A percentile compares a stretch with the other conserved stretches of the same genome.
phyloP scores from a whole-genome alignment of 2,797 vertebrate species.

The Geotrypetes seraphini region DNA sequence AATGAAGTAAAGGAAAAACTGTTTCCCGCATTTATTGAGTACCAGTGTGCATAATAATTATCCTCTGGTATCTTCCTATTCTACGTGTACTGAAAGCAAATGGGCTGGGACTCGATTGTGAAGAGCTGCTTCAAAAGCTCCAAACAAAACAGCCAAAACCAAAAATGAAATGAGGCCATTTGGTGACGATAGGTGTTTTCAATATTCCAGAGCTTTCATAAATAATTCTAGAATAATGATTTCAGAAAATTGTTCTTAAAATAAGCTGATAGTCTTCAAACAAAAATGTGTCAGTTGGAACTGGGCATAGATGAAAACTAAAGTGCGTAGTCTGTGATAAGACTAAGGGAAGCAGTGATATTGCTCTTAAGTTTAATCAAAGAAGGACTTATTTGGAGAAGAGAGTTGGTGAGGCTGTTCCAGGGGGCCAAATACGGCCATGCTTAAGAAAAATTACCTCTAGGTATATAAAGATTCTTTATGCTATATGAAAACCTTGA shows the following conservation, averaged over 20 bases:
- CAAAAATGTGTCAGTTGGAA: neutral
- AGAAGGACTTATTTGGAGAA: rapidly evolving
- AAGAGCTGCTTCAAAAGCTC: neutral
- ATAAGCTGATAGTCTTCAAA: neutral
- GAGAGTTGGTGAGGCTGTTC: no score
- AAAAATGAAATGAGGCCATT: slow-evolving; percentile 12
- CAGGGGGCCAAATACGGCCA: no score
- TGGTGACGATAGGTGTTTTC: slow-evolving; percentile 9
- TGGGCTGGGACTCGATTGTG: no score
- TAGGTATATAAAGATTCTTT: no score
- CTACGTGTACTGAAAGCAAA: no score
- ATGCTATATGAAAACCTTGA: neutral
- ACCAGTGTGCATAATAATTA: no score
- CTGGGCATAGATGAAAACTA: slow-evolving; percentile 11
- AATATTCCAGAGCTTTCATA: slow-evolving; percentile 15
- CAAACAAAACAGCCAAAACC: neutral
- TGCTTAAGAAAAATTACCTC: no score
- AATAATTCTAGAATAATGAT: slow-evolving; percentile 31
- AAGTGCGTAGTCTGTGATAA: slow-evolving; percentile 4
- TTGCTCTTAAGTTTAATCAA: slow-evolving; percentile 11
- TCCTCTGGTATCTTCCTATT: no score
- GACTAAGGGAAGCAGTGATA: slow-evolving; percentile 1
- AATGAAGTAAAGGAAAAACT: no score
- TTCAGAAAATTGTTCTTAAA: slow-evolving; percentile 19
- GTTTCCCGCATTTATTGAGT: no score